A percentile compares a stretch with the other conserved stretches of the same genome.
Evolutionary conservation across 2,888 invertebrate species (phyloP).

Genomic region (Dynastes tityus): DNA sequence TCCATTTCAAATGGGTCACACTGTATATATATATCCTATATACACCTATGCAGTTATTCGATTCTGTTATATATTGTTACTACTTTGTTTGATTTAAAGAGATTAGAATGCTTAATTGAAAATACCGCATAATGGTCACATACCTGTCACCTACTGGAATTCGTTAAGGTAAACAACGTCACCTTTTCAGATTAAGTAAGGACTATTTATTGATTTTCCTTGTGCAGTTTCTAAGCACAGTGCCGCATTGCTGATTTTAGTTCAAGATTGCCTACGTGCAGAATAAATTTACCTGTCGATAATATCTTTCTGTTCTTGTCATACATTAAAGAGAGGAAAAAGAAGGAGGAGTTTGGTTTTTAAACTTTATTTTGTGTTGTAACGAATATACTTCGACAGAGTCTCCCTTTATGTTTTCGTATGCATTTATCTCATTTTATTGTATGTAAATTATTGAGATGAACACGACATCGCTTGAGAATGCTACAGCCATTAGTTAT

Average conservation of each 20-base stretch:
- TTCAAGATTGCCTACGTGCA: constrained; percentile 19
- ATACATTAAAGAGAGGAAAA: not conserved
- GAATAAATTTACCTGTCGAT: constrained; percentile 10
- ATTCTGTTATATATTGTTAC: too few species aligned
- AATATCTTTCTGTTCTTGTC: constrained; percentile 3
- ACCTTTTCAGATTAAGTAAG: constrained; percentile 8
- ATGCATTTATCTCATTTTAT: too few species aligned
- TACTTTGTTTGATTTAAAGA: too few species aligned
- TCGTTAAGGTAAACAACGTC: not conserved
- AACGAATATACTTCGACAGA: too few species aligned
- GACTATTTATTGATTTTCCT: constrained; percentile 45
- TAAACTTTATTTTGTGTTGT: too few species aligned
- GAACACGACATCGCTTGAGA: too few species aligned
- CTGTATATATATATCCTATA: too few species aligned
- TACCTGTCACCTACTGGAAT: not conserved
- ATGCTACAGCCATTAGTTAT: too few species aligned
- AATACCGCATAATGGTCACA: not conserved
- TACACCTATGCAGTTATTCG: too few species aligned
- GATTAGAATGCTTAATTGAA: not conserved
- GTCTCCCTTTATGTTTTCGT: too few species aligned
- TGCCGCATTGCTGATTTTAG: constrained; percentile 41
- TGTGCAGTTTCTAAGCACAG: constrained; percentile 16
- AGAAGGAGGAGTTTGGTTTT: not conserved
- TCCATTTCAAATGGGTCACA: too few species aligned
- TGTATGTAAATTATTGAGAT: too few species aligned